A percentile compares a stretch with the other conserved stretches of the same genome.
Conservation (phyloP, 2,797 vertebrate genomes). For the Micromesistius poutassou region DNA sequence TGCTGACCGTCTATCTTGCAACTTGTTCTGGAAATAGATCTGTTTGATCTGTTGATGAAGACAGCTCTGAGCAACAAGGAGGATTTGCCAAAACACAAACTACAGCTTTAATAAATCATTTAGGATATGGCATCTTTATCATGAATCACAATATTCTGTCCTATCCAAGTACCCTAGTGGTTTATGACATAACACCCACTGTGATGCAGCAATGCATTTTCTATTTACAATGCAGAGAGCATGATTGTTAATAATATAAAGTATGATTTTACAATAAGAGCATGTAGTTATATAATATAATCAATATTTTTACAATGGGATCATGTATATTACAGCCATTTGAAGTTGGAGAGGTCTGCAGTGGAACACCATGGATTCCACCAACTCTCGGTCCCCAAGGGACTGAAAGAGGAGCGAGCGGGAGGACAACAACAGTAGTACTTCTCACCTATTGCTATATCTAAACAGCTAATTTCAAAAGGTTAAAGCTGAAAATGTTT, state of each 20-base stretch:
- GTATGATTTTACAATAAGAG: neutral
- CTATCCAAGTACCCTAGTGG: no score
- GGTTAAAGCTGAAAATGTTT: slow-evolving; percentile 67
- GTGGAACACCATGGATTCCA: slow-evolving; percentile 23
- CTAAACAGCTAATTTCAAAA: slow-evolving; percentile 57
- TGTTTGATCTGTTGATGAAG: slow-evolving; percentile 17
- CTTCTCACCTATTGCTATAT: neutral
- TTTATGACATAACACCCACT: no score
- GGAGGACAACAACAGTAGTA: slow-evolving; percentile 35
- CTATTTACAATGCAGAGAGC: no score
- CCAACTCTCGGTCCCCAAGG: slow-evolving; percentile 25
- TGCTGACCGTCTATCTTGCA: slow-evolving; percentile 33
- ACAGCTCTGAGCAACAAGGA: neutral
- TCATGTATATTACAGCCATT: slow-evolving; percentile 54
- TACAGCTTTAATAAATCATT: neutral
- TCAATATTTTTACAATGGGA: slow-evolving; percentile 23
- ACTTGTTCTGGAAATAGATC: slow-evolving; percentile 10
- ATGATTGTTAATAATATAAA: neutral
- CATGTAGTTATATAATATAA: neutral
- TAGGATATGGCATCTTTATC: no score
- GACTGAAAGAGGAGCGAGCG: slow-evolving; percentile 40
- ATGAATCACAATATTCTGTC: no score
- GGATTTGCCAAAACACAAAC: neutral
- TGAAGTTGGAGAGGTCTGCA: slow-evolving; percentile 36
- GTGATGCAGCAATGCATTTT: no score